Evolutionary conservation across 2,888 invertebrate genomes (phyloP).

Genomic region (Xanthorhoe spadicearia): DNA sequence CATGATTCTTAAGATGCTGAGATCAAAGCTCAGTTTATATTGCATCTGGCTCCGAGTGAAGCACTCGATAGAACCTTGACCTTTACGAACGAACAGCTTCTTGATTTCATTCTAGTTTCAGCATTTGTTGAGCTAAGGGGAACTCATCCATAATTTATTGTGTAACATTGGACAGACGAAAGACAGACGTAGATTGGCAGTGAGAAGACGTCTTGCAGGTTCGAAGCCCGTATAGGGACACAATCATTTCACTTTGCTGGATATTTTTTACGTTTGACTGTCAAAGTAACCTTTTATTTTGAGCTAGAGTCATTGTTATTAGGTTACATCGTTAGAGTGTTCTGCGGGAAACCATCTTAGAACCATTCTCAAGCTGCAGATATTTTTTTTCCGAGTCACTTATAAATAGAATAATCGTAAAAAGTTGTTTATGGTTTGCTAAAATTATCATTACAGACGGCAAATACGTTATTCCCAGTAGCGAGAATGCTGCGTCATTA

Average conservation of each 20-base stretch:
- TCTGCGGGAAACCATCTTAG: constrained; percentile 10
- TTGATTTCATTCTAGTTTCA: constrained; percentile 14
- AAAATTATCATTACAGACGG: neutral
- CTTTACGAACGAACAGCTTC: constrained; percentile 25
- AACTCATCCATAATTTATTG: constrained; percentile 34
- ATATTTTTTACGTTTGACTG: constrained; percentile 19
- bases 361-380: constrained; percentile 4
- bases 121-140: constrained; percentile 25
- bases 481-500: neutral
- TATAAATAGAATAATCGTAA: constrained; percentile 12
- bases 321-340: constrained; percentile 22
- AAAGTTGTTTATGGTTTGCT: constrained; percentile 22
- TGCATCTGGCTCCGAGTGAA: constrained; percentile 3
- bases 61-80: constrained; percentile 26
- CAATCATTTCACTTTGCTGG: constrained; percentile 25
- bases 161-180: constrained; percentile 26
- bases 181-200: constrained; percentile 34
- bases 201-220: constrained; percentile 28
- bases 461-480: constrained; percentile 3
- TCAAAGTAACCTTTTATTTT: constrained; percentile 23
- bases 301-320: constrained; percentile 15
- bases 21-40: constrained; percentile 3
- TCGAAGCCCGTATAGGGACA: constrained; percentile 26
- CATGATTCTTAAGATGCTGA: neutral
- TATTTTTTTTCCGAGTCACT: constrained; percentile 3